Evolutionary conservation across 1,140 invertebrate species (phyloP).

Genomic region (Halotydeus destructor): DNA sequence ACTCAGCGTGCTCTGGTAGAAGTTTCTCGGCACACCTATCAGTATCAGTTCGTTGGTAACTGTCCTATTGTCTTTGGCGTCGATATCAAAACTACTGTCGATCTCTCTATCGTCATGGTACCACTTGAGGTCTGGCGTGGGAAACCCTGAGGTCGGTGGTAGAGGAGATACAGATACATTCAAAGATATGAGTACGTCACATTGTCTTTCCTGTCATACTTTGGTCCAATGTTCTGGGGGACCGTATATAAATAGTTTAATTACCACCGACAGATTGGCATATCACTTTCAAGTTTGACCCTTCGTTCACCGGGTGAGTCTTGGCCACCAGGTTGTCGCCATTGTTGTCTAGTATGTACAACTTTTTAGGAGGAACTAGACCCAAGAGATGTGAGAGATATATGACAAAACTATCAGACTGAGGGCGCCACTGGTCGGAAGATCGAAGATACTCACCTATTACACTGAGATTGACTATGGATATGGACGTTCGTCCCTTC

Average conservation of each 20-base stretch:
- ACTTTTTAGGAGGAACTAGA: slow-evolving; percentile 57
- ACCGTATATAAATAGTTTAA: slow-evolving; percentile 19
- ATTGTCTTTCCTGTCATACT: background rate
- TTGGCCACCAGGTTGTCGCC: slow-evolving; percentile 49
- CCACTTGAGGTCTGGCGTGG: slow-evolving; percentile 1
- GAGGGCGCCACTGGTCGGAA: no score
- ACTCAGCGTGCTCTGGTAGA: background rate
- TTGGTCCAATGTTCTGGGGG: background rate
- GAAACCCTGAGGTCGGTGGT: background rate
- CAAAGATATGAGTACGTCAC: background rate
- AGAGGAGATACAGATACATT: background rate
- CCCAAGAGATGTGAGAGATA: background rate
- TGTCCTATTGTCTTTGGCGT: background rate
- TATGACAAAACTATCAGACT: no score
- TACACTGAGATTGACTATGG: slow-evolving; percentile 3
- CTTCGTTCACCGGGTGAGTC: slow-evolving; percentile 64
- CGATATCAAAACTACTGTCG: background rate
- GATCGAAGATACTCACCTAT: slow-evolving; percentile 10
- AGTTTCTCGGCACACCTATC: background rate
- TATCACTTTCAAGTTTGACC: slow-evolving; percentile 50
- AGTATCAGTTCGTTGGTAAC: background rate
- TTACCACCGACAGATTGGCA: slow-evolving; percentile 72
- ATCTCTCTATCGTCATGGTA: background rate
- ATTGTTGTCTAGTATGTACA: slow-evolving; percentile 58
- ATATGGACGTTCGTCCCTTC: slow-evolving; percentile 2